These are phyloP conservation scores for Dasypogon diadema DNA, from an alignment of 2,888 invertebrate species.

Conservation along the genomic window DNA sequence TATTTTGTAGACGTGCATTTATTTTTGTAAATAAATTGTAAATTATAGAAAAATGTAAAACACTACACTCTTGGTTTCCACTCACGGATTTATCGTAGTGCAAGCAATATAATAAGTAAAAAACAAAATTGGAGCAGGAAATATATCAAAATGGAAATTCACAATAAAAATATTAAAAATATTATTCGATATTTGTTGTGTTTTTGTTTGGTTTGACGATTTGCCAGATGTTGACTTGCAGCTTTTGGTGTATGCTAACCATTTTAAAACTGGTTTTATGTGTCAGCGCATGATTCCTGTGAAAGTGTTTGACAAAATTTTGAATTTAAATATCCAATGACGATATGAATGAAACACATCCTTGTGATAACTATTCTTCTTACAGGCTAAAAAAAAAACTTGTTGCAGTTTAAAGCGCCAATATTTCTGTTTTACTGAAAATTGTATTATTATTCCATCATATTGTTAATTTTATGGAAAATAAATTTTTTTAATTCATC, in stretches of 20 bases:
- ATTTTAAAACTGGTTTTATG: neutral
- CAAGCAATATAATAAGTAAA: too few relatives aligned
- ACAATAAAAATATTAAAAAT: neutral
- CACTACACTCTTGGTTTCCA: too few relatives aligned
- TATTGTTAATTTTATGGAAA: constrained; percentile 47
- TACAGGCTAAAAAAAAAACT: constrained; percentile 44
- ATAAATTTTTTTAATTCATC: constrained; percentile 38
- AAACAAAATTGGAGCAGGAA: too few relatives aligned
- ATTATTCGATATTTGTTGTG: neutral
- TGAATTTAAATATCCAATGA: constrained; percentile 12
- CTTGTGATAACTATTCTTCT: constrained; percentile 45
- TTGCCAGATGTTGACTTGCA: neutral
- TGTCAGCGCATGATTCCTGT: neutral
- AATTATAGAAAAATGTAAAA: too few relatives aligned
- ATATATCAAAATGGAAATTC: neutral
- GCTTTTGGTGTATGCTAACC: neutral
- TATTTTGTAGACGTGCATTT: constrained; percentile 26
- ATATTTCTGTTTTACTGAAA: constrained; percentile 28
- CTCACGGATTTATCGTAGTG: too few relatives aligned
- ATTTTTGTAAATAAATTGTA: constrained; percentile 24
- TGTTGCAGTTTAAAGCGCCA: constrained; percentile 35
- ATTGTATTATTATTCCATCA: constrained; percentile 11
- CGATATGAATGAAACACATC: neutral
- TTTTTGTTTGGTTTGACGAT: neutral
- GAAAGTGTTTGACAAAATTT: constrained; percentile 1